These are phyloP conservation scores for Gymnocheta viridis DNA, from an alignment of 2,888 invertebrate species.

Conservation along the genomic window DNA sequence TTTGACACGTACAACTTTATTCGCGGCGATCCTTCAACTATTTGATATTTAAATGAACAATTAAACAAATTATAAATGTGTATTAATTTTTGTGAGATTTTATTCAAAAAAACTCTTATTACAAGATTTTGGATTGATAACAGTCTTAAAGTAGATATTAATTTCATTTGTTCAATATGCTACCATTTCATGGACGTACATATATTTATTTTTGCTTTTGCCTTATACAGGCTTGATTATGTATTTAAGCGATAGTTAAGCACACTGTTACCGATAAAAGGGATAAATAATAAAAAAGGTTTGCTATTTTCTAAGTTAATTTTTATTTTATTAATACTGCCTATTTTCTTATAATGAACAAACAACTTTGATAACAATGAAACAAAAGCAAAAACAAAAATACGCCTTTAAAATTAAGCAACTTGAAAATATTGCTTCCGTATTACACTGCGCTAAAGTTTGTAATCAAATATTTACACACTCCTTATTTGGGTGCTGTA, in stretches of 20 bases:
- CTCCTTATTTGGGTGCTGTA: slow-evolving; percentile 29
- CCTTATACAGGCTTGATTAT: slow-evolving; percentile 49
- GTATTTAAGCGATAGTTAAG: slow-evolving; percentile 57
- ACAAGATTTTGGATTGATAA: too few species aligned
- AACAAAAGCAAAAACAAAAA: background rate
- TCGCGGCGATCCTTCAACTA: too few species aligned
- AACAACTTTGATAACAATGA: too few species aligned
- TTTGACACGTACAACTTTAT: too few species aligned
- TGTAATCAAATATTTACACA: slow-evolving; percentile 43
- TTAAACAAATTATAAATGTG: too few species aligned
- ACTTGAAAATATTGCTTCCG: slow-evolving; percentile 61
- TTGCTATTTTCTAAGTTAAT: background rate
- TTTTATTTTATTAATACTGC: slow-evolving; percentile 24
- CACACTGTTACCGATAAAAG: slow-evolving; percentile 56
- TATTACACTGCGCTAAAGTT: slow-evolving; percentile 56
- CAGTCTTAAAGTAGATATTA: too few species aligned
- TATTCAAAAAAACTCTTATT: too few species aligned
- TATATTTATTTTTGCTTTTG: too few species aligned
- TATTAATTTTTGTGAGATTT: too few species aligned
- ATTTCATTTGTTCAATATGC: too few species aligned
- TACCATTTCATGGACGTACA: too few species aligned
- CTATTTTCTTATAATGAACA: background rate
- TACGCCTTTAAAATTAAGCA: slow-evolving; percentile 57
- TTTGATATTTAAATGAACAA: too few species aligned
- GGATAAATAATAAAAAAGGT: slow-evolving; percentile 27